phyloP scores from a whole-genome alignment of 2,797 vertebrate genomes.

The Lacerta agilis region DNA sequence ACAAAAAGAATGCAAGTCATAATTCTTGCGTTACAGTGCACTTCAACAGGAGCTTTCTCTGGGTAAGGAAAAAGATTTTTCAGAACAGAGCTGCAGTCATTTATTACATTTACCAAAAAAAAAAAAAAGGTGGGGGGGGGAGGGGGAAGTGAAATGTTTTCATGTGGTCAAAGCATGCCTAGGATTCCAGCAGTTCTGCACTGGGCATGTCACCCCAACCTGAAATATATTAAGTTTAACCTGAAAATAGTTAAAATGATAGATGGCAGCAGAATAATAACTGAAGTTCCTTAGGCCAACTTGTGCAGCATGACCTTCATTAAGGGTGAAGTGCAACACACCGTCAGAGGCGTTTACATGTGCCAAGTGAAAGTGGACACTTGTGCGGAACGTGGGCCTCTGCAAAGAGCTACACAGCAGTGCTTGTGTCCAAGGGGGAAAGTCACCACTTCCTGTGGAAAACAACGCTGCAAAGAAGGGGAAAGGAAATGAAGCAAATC shows the following conservation, averaged over 20 bases:
- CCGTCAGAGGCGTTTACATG: conserved; percentile 22
- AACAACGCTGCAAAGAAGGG: not conserved
- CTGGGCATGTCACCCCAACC: not conserved
- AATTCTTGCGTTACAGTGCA: conserved; percentile 7
- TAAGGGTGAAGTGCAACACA: not conserved
- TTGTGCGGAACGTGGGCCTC: conserved; percentile 17
- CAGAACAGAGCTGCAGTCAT: not conserved
- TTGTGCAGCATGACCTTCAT: conserved; percentile 41
- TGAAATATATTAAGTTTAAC: conserved; percentile 42
- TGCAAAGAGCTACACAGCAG: conserved; percentile 25
- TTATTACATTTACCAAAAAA: not conserved
- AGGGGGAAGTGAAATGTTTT: not conserved
- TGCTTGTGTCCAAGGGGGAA: conserved; percentile 15
- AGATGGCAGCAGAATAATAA: conserved; percentile 49
- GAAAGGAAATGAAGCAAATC: conserved; percentile 33
- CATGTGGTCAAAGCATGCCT: conserved; percentile 18
- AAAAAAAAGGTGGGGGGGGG: too few species aligned
- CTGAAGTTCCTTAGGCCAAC: conserved; percentile 38
- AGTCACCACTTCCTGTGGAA: conserved; percentile 19
- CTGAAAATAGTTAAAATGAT: conserved; percentile 57
- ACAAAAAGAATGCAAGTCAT: conserved; percentile 23
- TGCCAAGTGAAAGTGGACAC: conserved; percentile 3
- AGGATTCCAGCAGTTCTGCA: conserved; percentile 6
- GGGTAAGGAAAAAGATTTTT: conserved; percentile 10
- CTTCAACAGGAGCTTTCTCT: conserved; percentile 1